Evolutionary conservation across 2,113 vertebrate species (phyloP).

Genomic region (Otus sunia): DNA sequence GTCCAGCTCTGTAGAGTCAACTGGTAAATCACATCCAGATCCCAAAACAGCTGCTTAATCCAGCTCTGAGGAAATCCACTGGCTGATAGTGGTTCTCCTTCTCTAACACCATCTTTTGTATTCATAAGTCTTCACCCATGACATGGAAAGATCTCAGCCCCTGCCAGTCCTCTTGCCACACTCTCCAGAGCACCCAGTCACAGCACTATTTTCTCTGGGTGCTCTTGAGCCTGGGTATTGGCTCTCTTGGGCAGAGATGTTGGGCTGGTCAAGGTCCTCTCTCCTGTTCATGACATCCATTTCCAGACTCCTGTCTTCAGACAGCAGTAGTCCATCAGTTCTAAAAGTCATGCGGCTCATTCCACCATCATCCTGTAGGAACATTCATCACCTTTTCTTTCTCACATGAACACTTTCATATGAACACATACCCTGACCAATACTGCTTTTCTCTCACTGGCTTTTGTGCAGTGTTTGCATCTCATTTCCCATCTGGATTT

Average conservation of each 20-base stretch:
- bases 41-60: background rate
- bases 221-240: background rate
- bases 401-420: background rate
- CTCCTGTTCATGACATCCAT: background rate
- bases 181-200: background rate
- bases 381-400: background rate
- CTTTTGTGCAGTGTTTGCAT: background rate
- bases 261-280: background rate
- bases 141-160: background rate
- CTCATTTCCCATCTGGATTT: background rate
- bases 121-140: accelerated
- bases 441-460: background rate
- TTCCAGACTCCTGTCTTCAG: background rate
- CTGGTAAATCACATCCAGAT: background rate
- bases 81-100: background rate
- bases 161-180: background rate
- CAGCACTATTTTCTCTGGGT: background rate
- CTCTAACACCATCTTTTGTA: background rate
- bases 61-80: background rate
- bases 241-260: background rate
- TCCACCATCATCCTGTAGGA: background rate
- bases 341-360: background rate
- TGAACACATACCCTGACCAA: background rate
- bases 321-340: background rate
- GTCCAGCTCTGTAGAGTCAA: background rate